phyloP scores from a whole-genome alignment of 23 tunicate genomes.

The Botrylloides violaceus region DNA sequence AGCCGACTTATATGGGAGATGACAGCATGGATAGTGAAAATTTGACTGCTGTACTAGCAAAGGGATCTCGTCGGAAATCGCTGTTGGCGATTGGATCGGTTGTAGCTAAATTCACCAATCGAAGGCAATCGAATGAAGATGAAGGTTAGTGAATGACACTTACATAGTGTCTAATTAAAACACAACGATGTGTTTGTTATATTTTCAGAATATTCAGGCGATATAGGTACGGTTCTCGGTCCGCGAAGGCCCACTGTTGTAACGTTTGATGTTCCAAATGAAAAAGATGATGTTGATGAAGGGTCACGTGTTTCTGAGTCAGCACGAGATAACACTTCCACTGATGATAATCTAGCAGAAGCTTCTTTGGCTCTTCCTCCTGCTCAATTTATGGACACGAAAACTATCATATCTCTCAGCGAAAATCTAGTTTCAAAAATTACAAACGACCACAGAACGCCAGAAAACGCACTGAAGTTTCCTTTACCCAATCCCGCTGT shows the following conservation, averaged over 20 bases:
- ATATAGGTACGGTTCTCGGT: neutral
- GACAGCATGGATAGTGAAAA: constrained; percentile 31
- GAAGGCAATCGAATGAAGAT: neutral
- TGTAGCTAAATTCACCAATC: constrained; percentile 30
- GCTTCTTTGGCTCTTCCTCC: neutral
- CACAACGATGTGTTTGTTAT: too few species aligned
- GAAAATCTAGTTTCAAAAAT: constrained; percentile 34
- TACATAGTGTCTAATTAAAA: too few species aligned
- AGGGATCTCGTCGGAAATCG: constrained; percentile 30
- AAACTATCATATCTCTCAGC: constrained; percentile 29
- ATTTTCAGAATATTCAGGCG: too few species aligned
- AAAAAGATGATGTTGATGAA: too few species aligned
- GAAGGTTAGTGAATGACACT: neutral
- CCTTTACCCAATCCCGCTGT: neutral
- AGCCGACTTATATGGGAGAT: constrained; percentile 38
- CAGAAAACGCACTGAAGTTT: constrained; percentile 1
- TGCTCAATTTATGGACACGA: constrained; percentile 17
- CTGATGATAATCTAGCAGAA: neutral
- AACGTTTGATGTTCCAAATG: neutral
- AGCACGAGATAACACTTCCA: neutral
- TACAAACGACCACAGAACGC: constrained; percentile 9
- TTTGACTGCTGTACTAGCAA: constrained; percentile 25
- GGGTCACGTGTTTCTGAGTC: neutral
- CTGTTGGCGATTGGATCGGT: constrained; percentile 26
- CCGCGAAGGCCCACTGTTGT: neutral